Conservation (phyloP, 1,140 invertebrate species). For the Drosophila pachea region DNA sequence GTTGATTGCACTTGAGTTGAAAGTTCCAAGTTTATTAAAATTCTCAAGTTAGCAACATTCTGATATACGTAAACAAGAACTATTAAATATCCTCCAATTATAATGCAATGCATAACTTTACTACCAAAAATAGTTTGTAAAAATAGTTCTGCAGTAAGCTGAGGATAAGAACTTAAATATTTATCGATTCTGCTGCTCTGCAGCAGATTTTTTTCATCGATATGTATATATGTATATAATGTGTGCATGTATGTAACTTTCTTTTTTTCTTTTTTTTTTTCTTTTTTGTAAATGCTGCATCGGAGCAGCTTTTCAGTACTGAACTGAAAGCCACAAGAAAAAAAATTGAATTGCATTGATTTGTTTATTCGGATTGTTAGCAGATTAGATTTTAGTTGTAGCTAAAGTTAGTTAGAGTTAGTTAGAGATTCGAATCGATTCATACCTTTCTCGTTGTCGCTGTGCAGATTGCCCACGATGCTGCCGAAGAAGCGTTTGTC, state of each 20-base stretch:
- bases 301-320: too few relatives aligned
- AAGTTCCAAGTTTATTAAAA: background rate
- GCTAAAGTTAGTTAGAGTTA: too few relatives aligned
- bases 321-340: too few relatives aligned
- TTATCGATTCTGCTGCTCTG: background rate
- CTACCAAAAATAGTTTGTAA: background rate
- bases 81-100: background rate
- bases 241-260: too few relatives aligned
- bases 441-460: constrained; percentile 85
- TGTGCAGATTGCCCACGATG: constrained; percentile 83
- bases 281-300: too few relatives aligned
- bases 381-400: too few relatives aligned
- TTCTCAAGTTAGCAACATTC: background rate
- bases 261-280: too few relatives aligned
- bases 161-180: background rate
- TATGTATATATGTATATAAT: too few relatives aligned
- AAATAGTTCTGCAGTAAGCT: background rate
- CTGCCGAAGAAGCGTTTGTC: constrained; percentile 97
- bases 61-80: background rate
- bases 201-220: background rate
- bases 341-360: constrained; percentile 19
- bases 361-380: too few relatives aligned
- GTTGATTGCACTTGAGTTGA: too few relatives aligned
- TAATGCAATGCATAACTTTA: background rate
- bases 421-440: background rate